Evolutionary conservation across 2,113 vertebrate genomes (phyloP), one percentile per base, ranked within the genome.

Genomic region (Phaethornis superciliosus): DNA sequence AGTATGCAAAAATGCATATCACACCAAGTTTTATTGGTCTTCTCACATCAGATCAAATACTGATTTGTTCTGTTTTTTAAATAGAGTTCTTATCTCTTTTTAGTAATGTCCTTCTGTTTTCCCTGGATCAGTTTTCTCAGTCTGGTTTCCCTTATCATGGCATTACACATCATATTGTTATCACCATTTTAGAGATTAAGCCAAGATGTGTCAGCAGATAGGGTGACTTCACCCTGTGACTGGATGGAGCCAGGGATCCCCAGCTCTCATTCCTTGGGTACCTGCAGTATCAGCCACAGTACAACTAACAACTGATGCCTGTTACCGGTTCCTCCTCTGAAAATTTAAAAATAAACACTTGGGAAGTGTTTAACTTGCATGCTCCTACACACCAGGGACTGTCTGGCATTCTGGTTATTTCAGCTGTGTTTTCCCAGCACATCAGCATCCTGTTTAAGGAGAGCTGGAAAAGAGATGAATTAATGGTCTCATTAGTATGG

Each of bases 401-500:
- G 3, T 81, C 67, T 88, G 46, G 28, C 51, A 72, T 69, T 92
- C n/a, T 76, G 70, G 14, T 67, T 58, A 51, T 62, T 91, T 95
- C 60, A 94, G 63, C 84, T 89, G 47, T 35, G 87, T 47, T 89
- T 94, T 96, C 68, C 87, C 64, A 80, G 71, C 47, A 62, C 81
- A 77, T 72, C 84, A 94, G 55, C 81, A 65, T 89, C 71, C 75
- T 85, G 32, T 82, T 85, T 62, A 79, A 80, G 32, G 27, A 59
- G 33, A 22, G 16, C 5, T 89, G 78, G n/a, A 83, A 94, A 94
- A 87, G 7, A 80, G 33, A 49, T 70, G 14, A 89, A 88, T 77
- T 89, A 30, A 47, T 70, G 68, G 19, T 59, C 85, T 94, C 78
- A 83, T 93, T 91, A 91, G 46, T 88, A 89, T 88, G 78, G 84